Conservation (phyloP, 2,113 vertebrate species). For the Sarotherodon lohbergeri region DNA sequence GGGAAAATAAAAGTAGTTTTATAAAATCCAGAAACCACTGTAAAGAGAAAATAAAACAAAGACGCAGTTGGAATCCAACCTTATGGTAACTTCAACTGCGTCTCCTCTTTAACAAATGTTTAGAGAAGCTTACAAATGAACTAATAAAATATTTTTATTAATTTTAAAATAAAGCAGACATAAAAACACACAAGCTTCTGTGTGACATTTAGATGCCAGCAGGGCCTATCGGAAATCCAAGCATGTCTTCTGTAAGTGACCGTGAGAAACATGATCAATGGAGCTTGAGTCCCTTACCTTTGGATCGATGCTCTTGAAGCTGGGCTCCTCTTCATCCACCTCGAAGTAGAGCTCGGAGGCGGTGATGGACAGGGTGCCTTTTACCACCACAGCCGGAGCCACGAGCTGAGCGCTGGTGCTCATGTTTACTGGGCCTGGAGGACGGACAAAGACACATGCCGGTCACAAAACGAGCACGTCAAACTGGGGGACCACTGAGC, state of each 20-base stretch:
- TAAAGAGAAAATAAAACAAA: neutral
- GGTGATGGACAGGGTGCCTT: constrained; percentile 93
- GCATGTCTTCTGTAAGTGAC: neutral
- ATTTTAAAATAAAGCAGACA: neutral
- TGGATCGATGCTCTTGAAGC: constrained; percentile 92
- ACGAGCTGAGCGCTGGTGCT: constrained; percentile 90
- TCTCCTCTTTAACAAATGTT: neutral
- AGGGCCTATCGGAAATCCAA: neutral
- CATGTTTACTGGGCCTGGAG: constrained; percentile 88
- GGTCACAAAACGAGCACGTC: neutral
- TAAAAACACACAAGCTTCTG: neutral
- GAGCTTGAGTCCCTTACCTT: constrained; percentile 82
- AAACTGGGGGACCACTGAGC: neutral
- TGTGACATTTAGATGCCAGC: neutral
- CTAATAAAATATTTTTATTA: rapidly evolving
- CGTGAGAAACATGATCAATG: neutral
- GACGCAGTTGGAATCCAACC: neutral
- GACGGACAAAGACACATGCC: neutral
- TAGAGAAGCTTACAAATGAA: neutral
- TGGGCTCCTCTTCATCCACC: constrained; percentile 94
- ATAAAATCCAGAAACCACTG: neutral
- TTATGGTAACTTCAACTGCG: neutral
- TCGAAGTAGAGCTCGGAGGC: constrained; percentile 95
- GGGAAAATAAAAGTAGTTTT: neutral
- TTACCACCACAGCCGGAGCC: constrained; percentile 84